Conservation (phyloP, 2,888 invertebrate genomes). For the Plagodis pulveraria region DNA sequence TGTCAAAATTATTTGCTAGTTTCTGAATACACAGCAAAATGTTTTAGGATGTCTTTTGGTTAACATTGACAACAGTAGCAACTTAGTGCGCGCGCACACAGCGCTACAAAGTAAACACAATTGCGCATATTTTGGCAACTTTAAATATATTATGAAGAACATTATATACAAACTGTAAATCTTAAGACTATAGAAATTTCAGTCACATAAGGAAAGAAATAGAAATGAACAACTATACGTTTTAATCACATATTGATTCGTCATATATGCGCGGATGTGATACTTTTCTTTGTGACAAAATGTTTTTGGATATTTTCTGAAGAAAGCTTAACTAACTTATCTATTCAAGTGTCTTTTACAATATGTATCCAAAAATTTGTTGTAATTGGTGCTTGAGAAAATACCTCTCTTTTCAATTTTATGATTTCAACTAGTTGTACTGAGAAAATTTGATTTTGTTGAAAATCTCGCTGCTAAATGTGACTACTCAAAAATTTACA, state of each 20-base stretch:
- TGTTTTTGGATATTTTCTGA: slow-evolving; percentile 39
- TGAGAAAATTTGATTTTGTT: no score
- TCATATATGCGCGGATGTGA: slow-evolving; percentile 27
- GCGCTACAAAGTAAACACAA: slow-evolving; percentile 59
- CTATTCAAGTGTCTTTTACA: slow-evolving; percentile 8
- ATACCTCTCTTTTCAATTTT: slow-evolving; percentile 11
- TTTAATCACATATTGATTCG: no score
- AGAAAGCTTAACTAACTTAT: slow-evolving; percentile 19
- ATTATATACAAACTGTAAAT: no score
- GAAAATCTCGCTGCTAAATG: no score
- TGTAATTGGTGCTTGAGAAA: slow-evolving; percentile 40
- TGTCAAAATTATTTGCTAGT: slow-evolving; percentile 12
- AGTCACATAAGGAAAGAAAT: no score
- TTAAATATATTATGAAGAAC: not conserved
- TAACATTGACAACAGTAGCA: slow-evolving; percentile 76
- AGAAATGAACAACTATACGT: no score
- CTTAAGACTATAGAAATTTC: no score
- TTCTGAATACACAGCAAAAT: slow-evolving; percentile 37
- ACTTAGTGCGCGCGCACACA: slow-evolving; percentile 70
- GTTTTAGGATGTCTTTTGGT: slow-evolving; percentile 55
- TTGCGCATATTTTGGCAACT: slow-evolving; percentile 45
- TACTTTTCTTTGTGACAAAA: slow-evolving; percentile 36
- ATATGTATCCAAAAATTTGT: slow-evolving; percentile 39
- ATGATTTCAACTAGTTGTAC: no score
- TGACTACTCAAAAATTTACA: no score